Conservation (phyloP, 2,113 vertebrate species). For the Peromyscus leucopus region DNA sequence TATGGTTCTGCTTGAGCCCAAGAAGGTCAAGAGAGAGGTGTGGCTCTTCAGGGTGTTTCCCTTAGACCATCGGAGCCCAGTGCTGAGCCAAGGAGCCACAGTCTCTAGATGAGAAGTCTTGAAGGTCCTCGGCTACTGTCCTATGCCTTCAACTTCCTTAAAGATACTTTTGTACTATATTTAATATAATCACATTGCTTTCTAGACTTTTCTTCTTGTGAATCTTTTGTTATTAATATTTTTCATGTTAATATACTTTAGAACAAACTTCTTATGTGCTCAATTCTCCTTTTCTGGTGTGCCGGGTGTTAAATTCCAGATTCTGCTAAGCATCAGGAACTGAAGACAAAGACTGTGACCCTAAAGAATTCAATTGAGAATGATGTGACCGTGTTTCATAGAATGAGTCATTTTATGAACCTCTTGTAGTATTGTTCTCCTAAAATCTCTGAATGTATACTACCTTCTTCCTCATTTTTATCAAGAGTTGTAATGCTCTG, state of each 20-base stretch:
- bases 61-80: neutral
- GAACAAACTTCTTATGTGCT: neutral
- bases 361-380: constrained; percentile 39
- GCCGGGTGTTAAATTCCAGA: neutral
- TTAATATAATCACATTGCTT: neutral
- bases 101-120: neutral
- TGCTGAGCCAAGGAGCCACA: neutral
- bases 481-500: neutral
- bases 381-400: neutral
- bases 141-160: neutral
- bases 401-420: neutral
- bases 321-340: neutral
- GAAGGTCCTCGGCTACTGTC: neutral
- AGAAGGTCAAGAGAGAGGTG: neutral
- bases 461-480: neutral
- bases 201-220: neutral
- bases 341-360: neutral
- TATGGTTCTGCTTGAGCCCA: neutral
- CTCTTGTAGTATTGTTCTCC: neutral
- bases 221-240: constrained; percentile 44
- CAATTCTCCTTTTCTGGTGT: neutral
- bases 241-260: neutral
- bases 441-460: neutral
- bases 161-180: neutral
- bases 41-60: neutral